Evolutionary conservation across 2,888 invertebrate species (phyloP).

Genomic region (Harpalus rufipes): DNA sequence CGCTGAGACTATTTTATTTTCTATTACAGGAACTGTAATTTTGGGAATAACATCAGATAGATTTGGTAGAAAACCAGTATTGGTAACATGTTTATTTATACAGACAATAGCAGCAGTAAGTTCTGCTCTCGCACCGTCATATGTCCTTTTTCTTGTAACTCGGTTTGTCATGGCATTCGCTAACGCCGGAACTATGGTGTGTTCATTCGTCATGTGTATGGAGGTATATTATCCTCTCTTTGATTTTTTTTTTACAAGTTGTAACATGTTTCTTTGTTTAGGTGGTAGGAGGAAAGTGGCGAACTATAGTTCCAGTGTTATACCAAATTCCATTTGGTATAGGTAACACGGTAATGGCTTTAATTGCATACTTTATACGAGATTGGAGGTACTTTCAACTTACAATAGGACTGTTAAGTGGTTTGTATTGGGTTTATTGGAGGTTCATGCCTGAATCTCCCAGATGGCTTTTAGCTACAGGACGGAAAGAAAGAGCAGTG

Average conservation of each 20-base stretch:
- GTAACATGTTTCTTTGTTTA: conserved; percentile 12
- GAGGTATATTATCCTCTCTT: conserved; percentile 74
- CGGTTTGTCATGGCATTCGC: conserved; percentile 81
- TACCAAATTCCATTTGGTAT: conserved; percentile 83
- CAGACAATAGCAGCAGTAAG: conserved; percentile 79
- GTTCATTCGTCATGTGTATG: conserved; percentile 84
- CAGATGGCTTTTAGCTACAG: conserved; percentile 81
- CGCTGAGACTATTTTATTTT: background rate
- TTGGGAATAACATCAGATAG: conserved; percentile 82
- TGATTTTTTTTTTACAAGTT: background rate
- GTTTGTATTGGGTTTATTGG: conserved; percentile 77
- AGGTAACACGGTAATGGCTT: conserved; percentile 81
- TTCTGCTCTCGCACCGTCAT: conserved; percentile 79
- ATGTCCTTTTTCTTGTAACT: conserved; percentile 78
- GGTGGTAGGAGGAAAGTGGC: conserved; percentile 81
- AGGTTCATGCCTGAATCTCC: conserved; percentile 82
- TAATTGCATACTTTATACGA: conserved; percentile 80
- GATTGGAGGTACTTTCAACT: conserved; percentile 83
- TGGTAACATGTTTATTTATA: conserved; percentile 79
- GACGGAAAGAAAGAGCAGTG: conserved; percentile 78
- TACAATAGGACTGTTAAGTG: conserved; percentile 78
- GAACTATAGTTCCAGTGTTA: conserved; percentile 81
- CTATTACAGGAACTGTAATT: conserved; percentile 77
- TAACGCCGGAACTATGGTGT: conserved; percentile 82
- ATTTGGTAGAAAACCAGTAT: conserved; percentile 81